Evolutionary conservation across 2,113 vertebrate species (phyloP), one percentile per base, ranked within the genome.

Genomic region (Poicephalus gulielmi): DNA sequence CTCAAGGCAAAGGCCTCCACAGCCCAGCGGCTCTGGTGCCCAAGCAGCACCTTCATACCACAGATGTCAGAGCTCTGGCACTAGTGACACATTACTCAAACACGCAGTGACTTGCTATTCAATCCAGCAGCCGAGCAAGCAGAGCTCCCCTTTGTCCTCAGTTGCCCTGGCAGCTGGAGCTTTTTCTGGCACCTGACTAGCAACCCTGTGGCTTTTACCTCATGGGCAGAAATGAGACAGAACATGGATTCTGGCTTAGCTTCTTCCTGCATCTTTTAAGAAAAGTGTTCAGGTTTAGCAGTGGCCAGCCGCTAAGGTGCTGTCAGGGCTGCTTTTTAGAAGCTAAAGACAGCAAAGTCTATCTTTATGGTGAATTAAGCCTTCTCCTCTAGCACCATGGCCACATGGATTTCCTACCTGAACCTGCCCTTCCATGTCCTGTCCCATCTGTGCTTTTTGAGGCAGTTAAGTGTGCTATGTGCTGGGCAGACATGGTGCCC

Each of bases 401-500:
- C 41, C 84, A 70, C 50, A 6, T 0, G 2, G 15, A 62, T 79
- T 76, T 84, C 68, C 55, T 47, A 1, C 24, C 39, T 68, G n/a
- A 52, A 44, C 41, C 19, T n/a, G 57, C 11, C 31, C 46, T 57
- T 53, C 64, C 17, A 20, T 6, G 25, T 6, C 33, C 53, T 17
- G 33, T 44, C 43, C 50, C 27, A 31, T 3, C 9, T 0, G 0
- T 14, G 33, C 16, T 67, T 46, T 80, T 14, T 0, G 0, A 37
- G 18, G 37, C 68, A 70, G 59, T 1, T 1, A 7, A 62, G 8
- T 13, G 13, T 27, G 55, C 68, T 59, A 50, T 1, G 16, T 10
- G 24, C 33, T 2, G 0, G 30, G 17, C 7, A 47, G 50, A 46
- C 60, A 55, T 2, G 1, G 33, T 46, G 64, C 25, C 35, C 53